These are phyloP conservation scores for Anguilla megastoma DNA, from an alignment of 2,797 vertebrate genomes.

Conservation along the genomic window DNA sequence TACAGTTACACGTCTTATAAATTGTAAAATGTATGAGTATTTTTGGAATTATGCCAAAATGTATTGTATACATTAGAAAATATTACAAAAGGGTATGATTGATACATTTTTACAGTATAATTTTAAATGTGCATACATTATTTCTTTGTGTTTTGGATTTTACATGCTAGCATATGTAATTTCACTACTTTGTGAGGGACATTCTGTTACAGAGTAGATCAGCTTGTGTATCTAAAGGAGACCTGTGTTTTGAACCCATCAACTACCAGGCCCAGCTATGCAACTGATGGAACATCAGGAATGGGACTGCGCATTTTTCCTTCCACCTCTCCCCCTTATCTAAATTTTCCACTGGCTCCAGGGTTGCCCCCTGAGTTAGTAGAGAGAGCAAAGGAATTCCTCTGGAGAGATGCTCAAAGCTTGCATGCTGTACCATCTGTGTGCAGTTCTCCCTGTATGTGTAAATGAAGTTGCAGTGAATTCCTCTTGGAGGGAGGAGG, in stretches of 20 bases:
- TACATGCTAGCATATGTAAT: not conserved
- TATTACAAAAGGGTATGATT: not conserved
- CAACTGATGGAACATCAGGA: not conserved
- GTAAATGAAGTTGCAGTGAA: slow-evolving; percentile 43
- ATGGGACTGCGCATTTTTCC: not conserved
- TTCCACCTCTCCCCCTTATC: slow-evolving; percentile 10
- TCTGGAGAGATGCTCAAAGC: slow-evolving; percentile 16
- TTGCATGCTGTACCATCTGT: slow-evolving; percentile 47
- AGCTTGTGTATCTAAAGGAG: not conserved
- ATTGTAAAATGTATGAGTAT: not conserved
- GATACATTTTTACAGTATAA: too few species aligned
- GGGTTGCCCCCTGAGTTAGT: slow-evolving; percentile 2
- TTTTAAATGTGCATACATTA: too few species aligned
- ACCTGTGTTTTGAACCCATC: slow-evolving; percentile 2
- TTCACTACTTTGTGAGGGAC: not conserved
- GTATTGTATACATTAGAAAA: not conserved
- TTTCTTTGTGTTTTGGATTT: not conserved
- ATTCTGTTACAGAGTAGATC: not conserved
- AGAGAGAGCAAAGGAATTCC: slow-evolving; percentile 24
- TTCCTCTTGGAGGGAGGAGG: slow-evolving; percentile 31
- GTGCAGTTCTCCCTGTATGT: slow-evolving; percentile 53
- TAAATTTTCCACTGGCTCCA: slow-evolving; percentile 12
- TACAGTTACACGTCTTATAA: not conserved
- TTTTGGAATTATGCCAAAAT: not conserved
- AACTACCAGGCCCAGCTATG: not conserved